Conservation (phyloP, 2,888 invertebrate species). For the Petrophora chlorosata region DNA sequence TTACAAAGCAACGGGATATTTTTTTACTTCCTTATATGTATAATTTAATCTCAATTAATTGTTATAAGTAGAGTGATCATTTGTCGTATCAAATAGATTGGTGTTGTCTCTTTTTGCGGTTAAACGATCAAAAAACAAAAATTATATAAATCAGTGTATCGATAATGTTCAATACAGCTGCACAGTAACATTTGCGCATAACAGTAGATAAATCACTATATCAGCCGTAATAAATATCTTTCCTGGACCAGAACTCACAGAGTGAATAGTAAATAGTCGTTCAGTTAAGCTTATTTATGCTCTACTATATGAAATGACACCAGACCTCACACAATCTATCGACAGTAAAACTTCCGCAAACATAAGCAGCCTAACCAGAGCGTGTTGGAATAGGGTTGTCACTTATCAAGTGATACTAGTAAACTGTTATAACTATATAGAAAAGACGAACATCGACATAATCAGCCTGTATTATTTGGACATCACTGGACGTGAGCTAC, state of each 20-base stretch:
- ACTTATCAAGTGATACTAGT: not conserved
- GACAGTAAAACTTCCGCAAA: slow-evolving; percentile 38
- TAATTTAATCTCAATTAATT: no score
- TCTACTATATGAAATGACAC: slow-evolving; percentile 13
- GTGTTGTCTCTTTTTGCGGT: no score
- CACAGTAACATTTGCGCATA: not conserved
- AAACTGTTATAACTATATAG: no score
- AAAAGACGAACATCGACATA: no score
- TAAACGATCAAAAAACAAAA: no score
- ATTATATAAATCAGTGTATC: no score
- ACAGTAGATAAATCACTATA: not conserved
- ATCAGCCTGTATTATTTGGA: no score
- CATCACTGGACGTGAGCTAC: no score
- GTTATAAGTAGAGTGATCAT: no score
- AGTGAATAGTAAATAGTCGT: not conserved
- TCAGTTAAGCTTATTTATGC: slow-evolving; percentile 16
- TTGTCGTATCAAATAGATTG: no score
- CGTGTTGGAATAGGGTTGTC: slow-evolving; percentile 21
- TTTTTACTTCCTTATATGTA: no score
- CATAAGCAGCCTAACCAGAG: slow-evolving; percentile 29
- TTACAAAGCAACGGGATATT: no score
- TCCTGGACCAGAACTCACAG: slow-evolving; percentile 1
- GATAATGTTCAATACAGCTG: not conserved
- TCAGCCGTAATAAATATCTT: slow-evolving; percentile 2
- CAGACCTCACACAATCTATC: slow-evolving; percentile 27